A percentile compares a stretch with the other conserved stretches of the same genome.
Evolutionary conservation across 1,140 invertebrate genomes (phyloP).

Genomic region (Rhynchophorus ferrugineus): DNA sequence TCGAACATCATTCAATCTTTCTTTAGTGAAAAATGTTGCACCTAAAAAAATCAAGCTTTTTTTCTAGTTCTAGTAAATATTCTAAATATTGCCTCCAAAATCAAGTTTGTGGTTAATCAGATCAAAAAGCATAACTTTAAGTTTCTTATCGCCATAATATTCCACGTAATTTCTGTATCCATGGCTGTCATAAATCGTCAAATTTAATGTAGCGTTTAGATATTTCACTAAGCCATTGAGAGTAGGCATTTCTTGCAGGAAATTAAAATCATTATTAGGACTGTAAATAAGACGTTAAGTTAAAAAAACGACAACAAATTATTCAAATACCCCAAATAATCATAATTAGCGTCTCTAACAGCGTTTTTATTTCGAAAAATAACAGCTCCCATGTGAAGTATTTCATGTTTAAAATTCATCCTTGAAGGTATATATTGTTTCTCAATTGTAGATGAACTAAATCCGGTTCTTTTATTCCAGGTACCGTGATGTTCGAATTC

Average conservation of each 20-base stretch:
- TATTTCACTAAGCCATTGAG: slow-evolving; percentile 15
- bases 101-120: slow-evolving; percentile 17
- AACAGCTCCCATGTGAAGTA: no score
- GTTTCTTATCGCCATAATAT: slow-evolving; percentile 12
- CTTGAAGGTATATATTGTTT: no score
- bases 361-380: background rate
- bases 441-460: no score
- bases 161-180: slow-evolving; percentile 20
- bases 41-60: slow-evolving; percentile 2
- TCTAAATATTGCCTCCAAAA: slow-evolving; percentile 16
- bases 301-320: background rate
- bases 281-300: slow-evolving; percentile 1
- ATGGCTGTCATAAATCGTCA: slow-evolving; percentile 15
- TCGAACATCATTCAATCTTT: slow-evolving; percentile 11
- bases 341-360: slow-evolving; percentile 8
- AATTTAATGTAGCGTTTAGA: slow-evolving; percentile 19
- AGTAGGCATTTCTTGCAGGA: slow-evolving; percentile 18
- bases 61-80: no score
- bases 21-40: slow-evolving; percentile 12
- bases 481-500: no score
- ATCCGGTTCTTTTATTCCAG: no score
- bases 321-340: slow-evolving; percentile 11
- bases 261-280: background rate
- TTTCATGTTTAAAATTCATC: no score
- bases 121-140: slow-evolving; percentile 20